These are phyloP conservation scores for Zygothrica quintamaculata DNA, from an alignment of 2,888 invertebrate genomes.

Conservation along the genomic window DNA sequence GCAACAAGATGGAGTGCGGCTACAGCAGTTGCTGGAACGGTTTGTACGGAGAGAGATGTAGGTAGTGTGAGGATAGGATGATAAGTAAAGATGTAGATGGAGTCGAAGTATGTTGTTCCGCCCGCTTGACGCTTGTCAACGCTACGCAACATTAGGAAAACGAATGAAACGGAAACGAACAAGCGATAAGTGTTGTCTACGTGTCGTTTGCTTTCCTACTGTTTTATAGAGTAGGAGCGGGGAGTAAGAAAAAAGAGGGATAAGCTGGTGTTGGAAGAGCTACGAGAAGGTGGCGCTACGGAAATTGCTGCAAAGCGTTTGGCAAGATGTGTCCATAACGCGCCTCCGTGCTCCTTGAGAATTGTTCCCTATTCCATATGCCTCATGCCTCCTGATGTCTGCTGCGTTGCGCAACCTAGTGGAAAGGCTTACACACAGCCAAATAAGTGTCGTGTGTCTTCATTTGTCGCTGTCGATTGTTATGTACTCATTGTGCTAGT, in stretches of 20 bases:
- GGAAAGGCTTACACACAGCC: constrained; percentile 70
- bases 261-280: too few species aligned
- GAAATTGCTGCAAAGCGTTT: constrained; percentile 68
- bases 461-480: constrained; percentile 75
- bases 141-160: constrained; percentile 82
- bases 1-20: neutral
- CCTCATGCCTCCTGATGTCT: constrained; percentile 29
- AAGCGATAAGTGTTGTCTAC: constrained; percentile 79
- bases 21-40: neutral
- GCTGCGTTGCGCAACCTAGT: constrained; percentile 20
- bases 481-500: constrained; percentile 42
- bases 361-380: constrained; percentile 9
- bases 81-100: constrained; percentile 8
- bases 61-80: neutral
- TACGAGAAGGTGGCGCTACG: too few species aligned
- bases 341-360: constrained; percentile 19
- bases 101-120: constrained; percentile 37
- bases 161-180: constrained; percentile 83
- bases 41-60: neutral
- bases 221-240: too few species aligned
- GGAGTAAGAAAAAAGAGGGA: too few species aligned
- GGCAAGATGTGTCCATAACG: constrained; percentile 75
- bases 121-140: constrained; percentile 74
- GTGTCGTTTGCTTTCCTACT: constrained; percentile 55
- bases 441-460: constrained; percentile 78